phyloP scores from a whole-genome alignment of 2,888 invertebrate genomes.

The Embidobia sp. region DNA sequence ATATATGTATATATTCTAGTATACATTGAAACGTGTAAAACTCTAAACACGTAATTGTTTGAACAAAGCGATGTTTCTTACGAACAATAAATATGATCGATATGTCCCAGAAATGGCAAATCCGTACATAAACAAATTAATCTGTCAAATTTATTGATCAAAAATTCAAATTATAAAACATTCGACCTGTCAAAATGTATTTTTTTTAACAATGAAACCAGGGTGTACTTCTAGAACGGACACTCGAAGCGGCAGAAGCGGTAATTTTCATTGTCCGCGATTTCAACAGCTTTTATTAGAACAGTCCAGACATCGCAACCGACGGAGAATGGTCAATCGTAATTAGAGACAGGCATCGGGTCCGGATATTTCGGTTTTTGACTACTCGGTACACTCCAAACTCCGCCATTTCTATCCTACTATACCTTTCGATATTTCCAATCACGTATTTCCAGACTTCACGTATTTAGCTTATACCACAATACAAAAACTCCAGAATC shows the following conservation, averaged over 20 bases:
- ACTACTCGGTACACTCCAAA: conserved; percentile 38
- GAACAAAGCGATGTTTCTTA: too few species aligned
- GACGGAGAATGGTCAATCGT: conserved; percentile 54
- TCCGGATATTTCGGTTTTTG: conserved; percentile 63
- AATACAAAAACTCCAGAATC: conserved; percentile 5
- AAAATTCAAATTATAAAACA: too few species aligned
- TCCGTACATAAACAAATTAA: too few species aligned
- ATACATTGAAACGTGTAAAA: too few species aligned
- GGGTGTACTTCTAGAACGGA: conserved; percentile 44
- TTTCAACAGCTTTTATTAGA: conserved; percentile 66
- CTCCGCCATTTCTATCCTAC: conserved; percentile 25
- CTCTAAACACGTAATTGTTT: too few species aligned
- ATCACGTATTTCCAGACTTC: conserved; percentile 58
- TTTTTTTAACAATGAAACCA: too few species aligned
- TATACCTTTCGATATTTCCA: conserved; percentile 58
- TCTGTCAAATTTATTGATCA: too few species aligned
- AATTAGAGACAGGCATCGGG: conserved; percentile 61
- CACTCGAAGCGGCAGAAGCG: conserved; percentile 54
- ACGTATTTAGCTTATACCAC: conserved; percentile 44
- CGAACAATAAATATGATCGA: too few species aligned
- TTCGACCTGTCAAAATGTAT: too few species aligned
- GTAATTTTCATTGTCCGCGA: conserved; percentile 66
- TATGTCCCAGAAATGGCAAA: too few species aligned
- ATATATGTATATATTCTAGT: too few species aligned
- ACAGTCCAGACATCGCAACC: conserved; percentile 60